Evolutionary conservation across 2,888 invertebrate species (phyloP), one percentile per base, ranked within the genome.

Genomic region (Cerceris rybyensis): DNA sequence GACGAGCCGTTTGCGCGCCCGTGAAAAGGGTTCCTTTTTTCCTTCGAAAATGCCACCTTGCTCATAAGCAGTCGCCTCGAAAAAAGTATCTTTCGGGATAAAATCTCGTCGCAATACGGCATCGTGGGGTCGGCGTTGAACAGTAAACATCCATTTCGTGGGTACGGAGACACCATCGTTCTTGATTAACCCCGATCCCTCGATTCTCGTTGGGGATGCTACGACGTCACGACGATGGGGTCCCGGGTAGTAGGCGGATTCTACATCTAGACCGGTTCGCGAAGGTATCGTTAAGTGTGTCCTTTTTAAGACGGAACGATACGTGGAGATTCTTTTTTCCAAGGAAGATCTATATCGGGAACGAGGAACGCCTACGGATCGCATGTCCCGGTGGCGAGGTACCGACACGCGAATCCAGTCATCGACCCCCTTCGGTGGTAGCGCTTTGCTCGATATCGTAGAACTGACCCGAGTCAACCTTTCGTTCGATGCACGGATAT

Each of bases 381-480:
- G 84, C 82, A 84, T 81, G 78, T 67, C 66, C 72, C 80, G 85
- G 86, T 91, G 86, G 90, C 87, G 90, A 89, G 87, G 84, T 83
- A 83, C 87, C 87, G 84, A 83, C 91, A 91, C 91, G 91, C 91
- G 88, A 87, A 86, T 88, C 83, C 86, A 91, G 91, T 90, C 91
- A 88, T 90, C 90, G 90, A 91, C 91, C 90, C 84, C 69, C 66
- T 78, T 81, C 69, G 72, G 16, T 65, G 60, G 55, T 65, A 58
- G 42, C 74, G 69, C 73, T 67, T 81, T 77, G 60, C 65, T 78
- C 83, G 84, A 87, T 81, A 87, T 84, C 50, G 78, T 75, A 70
- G 77, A 82, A 86, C 86, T 87, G 84, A 86, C 86, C 87, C 75
- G 70, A 70, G 74, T 68, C 74, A 87, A 87, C 84, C 80, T 71